Conservation (phyloP, 1,140 invertebrate genomes). For the Heliconius nattereri region DNA sequence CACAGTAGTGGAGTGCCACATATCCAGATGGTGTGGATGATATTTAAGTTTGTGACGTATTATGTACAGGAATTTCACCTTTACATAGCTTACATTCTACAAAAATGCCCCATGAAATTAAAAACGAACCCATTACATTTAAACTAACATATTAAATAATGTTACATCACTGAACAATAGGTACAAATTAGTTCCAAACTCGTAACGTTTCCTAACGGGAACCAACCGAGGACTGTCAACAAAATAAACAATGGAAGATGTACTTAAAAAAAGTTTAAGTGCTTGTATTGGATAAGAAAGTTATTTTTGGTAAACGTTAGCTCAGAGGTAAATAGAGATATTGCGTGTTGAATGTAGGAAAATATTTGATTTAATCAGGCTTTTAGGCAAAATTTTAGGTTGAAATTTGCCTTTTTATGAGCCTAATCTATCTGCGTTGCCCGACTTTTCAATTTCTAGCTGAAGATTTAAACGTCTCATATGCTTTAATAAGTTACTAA, state of each 20-base stretch:
- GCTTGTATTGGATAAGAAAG: background rate
- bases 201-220: slow-evolving; percentile 29
- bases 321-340: background rate
- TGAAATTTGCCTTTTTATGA: no score
- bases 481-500: no score
- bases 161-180: slow-evolving; percentile 30
- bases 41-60: no score
- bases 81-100: background rate
- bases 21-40: no score
- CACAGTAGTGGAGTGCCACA: no score
- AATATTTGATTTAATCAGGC: background rate
- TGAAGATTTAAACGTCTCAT: no score
- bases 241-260: slow-evolving; percentile 47
- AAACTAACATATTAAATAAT: slow-evolving; percentile 16
- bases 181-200: slow-evolving; percentile 39
- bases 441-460: no score
- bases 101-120: background rate
- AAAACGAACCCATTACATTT: background rate
- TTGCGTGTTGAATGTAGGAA: background rate
- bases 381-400: no score
- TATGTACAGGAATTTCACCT: background rate
- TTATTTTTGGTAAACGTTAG: background rate
- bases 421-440: no score
- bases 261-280: background rate
- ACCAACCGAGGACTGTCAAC: slow-evolving; percentile 47